phyloP scores from a whole-genome alignment of 2,797 vertebrate genomes.

The Oophaga sylvatica region DNA sequence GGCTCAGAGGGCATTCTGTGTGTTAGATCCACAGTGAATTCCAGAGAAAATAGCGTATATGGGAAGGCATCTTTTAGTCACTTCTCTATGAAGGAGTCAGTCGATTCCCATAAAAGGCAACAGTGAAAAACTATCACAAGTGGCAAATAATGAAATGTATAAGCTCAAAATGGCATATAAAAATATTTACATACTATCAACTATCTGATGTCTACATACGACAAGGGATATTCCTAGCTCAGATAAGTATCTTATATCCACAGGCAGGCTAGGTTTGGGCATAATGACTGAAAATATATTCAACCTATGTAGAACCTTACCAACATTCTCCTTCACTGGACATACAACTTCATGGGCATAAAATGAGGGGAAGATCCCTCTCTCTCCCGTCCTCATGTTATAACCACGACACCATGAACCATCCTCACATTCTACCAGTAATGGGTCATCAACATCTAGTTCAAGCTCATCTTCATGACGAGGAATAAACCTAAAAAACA shows the following conservation, averaged over 20 bases:
- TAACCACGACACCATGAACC: constrained; percentile 98
- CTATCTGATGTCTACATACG: too few relatives aligned
- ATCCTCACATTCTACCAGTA: constrained; percentile 94
- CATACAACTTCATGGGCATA: constrained; percentile 92
- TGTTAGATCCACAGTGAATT: too few relatives aligned
- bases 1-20: too few relatives aligned
- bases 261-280: not conserved
- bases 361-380: constrained; percentile 95
- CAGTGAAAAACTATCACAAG: not conserved
- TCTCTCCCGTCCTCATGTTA: constrained; percentile 95
- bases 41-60: too few relatives aligned
- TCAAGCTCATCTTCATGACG: constrained; percentile 94
- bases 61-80: too few relatives aligned
- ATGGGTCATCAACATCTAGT: constrained; percentile 93
- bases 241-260: too few relatives aligned
- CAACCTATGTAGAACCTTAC: constrained; percentile 70
- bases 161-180: not conserved
- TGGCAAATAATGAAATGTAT: not conserved
- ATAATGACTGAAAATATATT: not conserved
- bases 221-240: too few relatives aligned
- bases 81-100: too few relatives aligned
- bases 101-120: not conserved
- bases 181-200: too few relatives aligned
- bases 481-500: constrained; percentile 87
- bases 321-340: constrained; percentile 83